Evolutionary conservation across 1,140 invertebrate genomes (phyloP), one percentile per base, ranked within the genome.

Genomic region (Bradysia coprophila): DNA sequence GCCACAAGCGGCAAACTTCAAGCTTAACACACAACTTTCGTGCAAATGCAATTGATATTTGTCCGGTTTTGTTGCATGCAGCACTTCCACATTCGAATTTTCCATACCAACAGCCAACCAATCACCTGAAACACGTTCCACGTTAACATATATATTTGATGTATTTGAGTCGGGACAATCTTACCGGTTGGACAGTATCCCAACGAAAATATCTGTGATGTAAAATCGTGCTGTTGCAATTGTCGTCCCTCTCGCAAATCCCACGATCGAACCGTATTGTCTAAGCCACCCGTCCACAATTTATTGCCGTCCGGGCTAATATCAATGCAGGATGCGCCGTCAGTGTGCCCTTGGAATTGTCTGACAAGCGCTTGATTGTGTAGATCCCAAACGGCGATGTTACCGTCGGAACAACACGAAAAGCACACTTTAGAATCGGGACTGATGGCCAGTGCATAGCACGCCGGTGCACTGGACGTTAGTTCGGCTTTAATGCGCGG

Each of bases 101-200:
- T 95, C 90, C 89, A 95, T 93, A 23, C 92, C 92, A 13, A 96
- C 92, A n/a, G 91, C 92, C 9, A 96, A 65, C 89, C 90, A 96
- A 44, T 94, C 89, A 0, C 90, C 64, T 66, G 49, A 22, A 37
- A 42, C 4, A 36, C 4, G 18, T n/a, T n/a, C n/a, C n/a, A n/a
- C n/a, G n/a, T n/a, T n/a, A n/a, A 42, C 33, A n/a, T 33, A 21
- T 6, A 42, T n/a, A 42, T n/a, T 21, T n/a, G 18, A 32, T 9
- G 9, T 9, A n/a, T 32, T 32, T 10, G n/a, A 32, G 28, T n/a
- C 9, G n/a, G 28, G n/a, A 10, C 28, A 32, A 15, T 42, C 47
- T 43, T 48, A 67, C 65, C 90, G 15, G 84, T 88, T 1, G 91
- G 91, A 65, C 90, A 95, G 59, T 92, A 94, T 16, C 90, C 91